phyloP scores from a whole-genome alignment of 2,888 invertebrate species.

The Papilio demoleus region DNA sequence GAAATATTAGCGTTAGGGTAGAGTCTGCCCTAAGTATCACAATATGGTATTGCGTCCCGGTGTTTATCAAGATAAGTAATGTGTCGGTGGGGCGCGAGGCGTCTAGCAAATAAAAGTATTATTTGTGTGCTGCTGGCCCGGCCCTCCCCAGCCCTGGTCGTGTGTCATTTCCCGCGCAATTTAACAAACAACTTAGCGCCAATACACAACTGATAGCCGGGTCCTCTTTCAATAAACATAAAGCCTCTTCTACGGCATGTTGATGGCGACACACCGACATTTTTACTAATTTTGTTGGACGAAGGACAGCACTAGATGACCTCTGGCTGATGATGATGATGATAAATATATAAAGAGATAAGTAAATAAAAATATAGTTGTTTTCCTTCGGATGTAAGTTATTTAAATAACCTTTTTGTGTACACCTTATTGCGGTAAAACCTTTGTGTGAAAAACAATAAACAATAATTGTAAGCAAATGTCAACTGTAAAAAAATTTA shows the following conservation, averaged over 20 bases:
- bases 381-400: too few species aligned
- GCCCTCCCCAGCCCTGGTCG: slow-evolving; percentile 41
- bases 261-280: background rate
- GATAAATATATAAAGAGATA: too few species aligned
- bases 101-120: slow-evolving; percentile 56
- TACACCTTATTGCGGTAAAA: background rate
- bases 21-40: too few species aligned
- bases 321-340: too few species aligned
- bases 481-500: too few species aligned
- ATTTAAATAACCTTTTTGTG: background rate
- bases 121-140: slow-evolving; percentile 48
- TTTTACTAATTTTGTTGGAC: background rate
- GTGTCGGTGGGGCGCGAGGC: slow-evolving; percentile 42
- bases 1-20: too few species aligned
- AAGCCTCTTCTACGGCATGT: background rate
- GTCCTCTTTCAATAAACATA: slow-evolving; percentile 12
- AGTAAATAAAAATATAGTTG: too few species aligned
- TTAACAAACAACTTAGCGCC: slow-evolving; percentile 30
- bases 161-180: slow-evolving; percentile 50
- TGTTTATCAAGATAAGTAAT: slow-evolving; percentile 26
- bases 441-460: too few species aligned
- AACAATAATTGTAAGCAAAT: background rate
- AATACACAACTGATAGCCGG: background rate
- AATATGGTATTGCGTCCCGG: background rate
- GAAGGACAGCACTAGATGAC: too few species aligned